Percentiles rank a stretch among this genome's conserved stretches.
Conservation (phyloP, 2,888 invertebrate species). For the Drosophila acutilabella region DNA sequence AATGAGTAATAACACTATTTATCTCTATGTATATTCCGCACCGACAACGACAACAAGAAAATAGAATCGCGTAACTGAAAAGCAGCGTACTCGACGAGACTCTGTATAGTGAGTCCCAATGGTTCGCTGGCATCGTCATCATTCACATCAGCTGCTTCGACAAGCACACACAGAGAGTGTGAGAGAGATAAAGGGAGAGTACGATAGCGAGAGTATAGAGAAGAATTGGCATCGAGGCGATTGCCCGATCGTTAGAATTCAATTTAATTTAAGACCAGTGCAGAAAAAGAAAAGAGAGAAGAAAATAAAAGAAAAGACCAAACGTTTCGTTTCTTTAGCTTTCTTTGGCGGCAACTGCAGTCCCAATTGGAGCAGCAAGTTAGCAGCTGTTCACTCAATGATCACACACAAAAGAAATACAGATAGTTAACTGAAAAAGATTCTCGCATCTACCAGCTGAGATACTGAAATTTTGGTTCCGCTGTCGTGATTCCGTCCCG, state of each 20-base stretch:
- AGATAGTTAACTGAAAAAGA: slow-evolving; percentile 17
- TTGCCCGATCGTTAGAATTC: slow-evolving; percentile 33
- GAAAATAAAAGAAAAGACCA: slow-evolving; percentile 27
- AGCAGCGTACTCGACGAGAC: slow-evolving; percentile 29
- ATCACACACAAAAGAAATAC: slow-evolving; percentile 8
- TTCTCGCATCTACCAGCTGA: slow-evolving; percentile 4
- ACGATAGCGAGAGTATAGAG: slow-evolving; percentile 27
- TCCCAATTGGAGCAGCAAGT: slow-evolving; percentile 48
- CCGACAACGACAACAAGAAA: slow-evolving; percentile 25
- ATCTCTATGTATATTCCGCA: slow-evolving; percentile 11
- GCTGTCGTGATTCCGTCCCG: slow-evolving; percentile 17
- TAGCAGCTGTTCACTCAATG: slow-evolving; percentile 15
- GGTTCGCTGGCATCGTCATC: slow-evolving; percentile 38
- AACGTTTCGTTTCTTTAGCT: slow-evolving; percentile 23
- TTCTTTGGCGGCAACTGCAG: slow-evolving; percentile 32
- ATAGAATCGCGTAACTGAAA: slow-evolving; percentile 42
- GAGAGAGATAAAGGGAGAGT: slow-evolving; percentile 7
- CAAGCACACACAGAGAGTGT: slow-evolving; percentile 13
- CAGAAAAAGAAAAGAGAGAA: slow-evolving; percentile 29
- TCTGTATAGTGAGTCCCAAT: slow-evolving; percentile 37
- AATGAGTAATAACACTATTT: slow-evolving; percentile 25
- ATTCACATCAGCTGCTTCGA: slow-evolving; percentile 45
- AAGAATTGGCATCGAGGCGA: slow-evolving; percentile 34
- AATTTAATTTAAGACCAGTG: slow-evolving; percentile 32
- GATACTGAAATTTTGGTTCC: slow-evolving; percentile 26